Evolutionary conservation across 2,888 invertebrate species (phyloP).

Genomic region (Agrotis segetum): DNA sequence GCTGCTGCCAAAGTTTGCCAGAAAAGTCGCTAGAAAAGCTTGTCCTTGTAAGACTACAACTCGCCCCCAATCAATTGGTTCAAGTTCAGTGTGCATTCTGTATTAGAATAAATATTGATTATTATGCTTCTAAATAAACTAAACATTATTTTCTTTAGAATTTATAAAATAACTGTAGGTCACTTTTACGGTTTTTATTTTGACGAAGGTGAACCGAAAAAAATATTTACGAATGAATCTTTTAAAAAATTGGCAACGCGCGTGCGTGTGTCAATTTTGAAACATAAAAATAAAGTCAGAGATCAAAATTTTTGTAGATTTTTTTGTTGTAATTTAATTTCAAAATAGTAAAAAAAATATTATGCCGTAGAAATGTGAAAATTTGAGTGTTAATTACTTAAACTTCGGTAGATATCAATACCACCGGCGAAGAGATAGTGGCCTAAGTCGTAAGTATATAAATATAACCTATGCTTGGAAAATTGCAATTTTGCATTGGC

Average conservation of each 20-base stretch:
- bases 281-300: constrained; percentile 78
- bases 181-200: no score
- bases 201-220: background rate
- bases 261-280: constrained; percentile 86
- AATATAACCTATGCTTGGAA: constrained; percentile 68
- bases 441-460: constrained; percentile 81
- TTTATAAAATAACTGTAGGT: no score
- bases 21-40: no score
- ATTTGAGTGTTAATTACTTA: constrained; percentile 70
- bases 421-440: constrained; percentile 74
- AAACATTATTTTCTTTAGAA: no score
- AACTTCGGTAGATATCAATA: constrained; percentile 70
- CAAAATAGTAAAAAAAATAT: constrained; percentile 69
- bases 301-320: constrained; percentile 82
- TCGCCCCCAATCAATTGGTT: no score
- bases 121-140: no score
- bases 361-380: constrained; percentile 85
- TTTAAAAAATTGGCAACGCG: constrained; percentile 67
- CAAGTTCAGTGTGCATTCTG: no score
- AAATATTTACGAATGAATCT: constrained; percentile 64
- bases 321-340: constrained; percentile 65
- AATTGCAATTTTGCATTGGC: constrained; percentile 56
- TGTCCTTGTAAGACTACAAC: no score
- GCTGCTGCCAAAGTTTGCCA: no score
- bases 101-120: no score